Evolutionary conservation across 2,888 invertebrate genomes (phyloP).

Genomic region (Orthonevra nobilis): DNA sequence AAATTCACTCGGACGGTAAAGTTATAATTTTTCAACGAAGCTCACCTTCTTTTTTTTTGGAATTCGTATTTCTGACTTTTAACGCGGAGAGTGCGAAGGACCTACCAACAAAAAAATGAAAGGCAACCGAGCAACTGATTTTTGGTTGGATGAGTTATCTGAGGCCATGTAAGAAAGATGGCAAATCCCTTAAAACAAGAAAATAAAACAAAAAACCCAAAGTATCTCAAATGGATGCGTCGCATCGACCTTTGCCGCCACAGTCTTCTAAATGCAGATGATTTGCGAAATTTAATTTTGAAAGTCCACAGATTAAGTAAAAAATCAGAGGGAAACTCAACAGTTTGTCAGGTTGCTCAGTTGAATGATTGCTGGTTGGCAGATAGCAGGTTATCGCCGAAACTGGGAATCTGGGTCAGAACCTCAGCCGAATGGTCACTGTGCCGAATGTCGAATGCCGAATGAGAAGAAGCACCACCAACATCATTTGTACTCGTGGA

Average conservation of each 20-base stretch:
- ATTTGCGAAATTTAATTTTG: constrained; percentile 55
- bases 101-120: constrained; percentile 53
- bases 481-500: constrained; percentile 27
- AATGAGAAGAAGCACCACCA: constrained; percentile 6
- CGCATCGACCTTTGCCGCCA: no score
- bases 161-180: constrained; percentile 15
- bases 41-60: neutral
- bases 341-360: constrained; percentile 56
- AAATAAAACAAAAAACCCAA: no score
- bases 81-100: constrained; percentile 46
- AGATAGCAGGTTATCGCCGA: constrained; percentile 55
- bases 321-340: constrained; percentile 26
- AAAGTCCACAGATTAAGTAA: constrained; percentile 32
- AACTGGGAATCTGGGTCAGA: constrained; percentile 58
- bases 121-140: constrained; percentile 50
- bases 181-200: constrained; percentile 28
- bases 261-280: constrained; percentile 62
- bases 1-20: constrained; percentile 21
- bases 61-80: constrained; percentile 27
- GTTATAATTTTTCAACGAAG: neutral
- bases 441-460: no score
- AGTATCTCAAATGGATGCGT: constrained; percentile 45
- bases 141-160: constrained; percentile 55
- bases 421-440: constrained; percentile 40
- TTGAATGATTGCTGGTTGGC: constrained; percentile 63